Conservation (phyloP, 2,888 invertebrate genomes). For the Leucoma salicis region DNA sequence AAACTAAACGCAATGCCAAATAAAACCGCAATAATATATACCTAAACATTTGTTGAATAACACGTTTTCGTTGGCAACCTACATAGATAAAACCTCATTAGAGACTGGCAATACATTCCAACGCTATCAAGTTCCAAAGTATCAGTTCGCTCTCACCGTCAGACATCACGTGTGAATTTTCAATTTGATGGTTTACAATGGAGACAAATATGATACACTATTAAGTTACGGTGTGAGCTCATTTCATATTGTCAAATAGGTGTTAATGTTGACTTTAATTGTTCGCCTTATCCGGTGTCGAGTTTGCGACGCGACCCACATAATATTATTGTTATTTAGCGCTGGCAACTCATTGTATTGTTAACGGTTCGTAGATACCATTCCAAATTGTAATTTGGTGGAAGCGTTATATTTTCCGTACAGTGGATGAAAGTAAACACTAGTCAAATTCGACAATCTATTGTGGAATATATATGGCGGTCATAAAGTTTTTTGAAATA, state of each 20-base stretch:
- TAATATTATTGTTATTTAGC: conserved; percentile 67
- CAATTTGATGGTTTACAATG: conserved; percentile 50
- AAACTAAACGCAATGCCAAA: conserved; percentile 17
- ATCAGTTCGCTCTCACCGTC: conserved; percentile 39
- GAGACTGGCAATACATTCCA: conserved; percentile 54
- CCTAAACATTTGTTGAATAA: conserved; percentile 50
- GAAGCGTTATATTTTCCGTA: conserved; percentile 43
- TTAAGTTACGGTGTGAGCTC: conserved; percentile 44
- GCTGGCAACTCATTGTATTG: conserved; percentile 63
- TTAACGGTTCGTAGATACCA: conserved; percentile 64
- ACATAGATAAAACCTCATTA: conserved; percentile 56
- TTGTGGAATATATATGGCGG: conserved; percentile 22
- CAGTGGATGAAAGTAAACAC: conserved; percentile 20
- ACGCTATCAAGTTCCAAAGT: conserved; percentile 55
- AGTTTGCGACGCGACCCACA: conserved; percentile 68
- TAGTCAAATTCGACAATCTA: conserved; percentile 19
- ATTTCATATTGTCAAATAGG: conserved; percentile 48
- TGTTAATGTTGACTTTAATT: conserved; percentile 64
- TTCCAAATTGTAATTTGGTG: conserved; percentile 50
- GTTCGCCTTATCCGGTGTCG: conserved; percentile 65
- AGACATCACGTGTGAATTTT: conserved; percentile 41
- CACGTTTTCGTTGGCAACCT: conserved; percentile 55
- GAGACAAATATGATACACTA: conserved; percentile 45
- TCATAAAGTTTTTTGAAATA: conserved; percentile 23
- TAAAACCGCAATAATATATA: conserved; percentile 27